These are phyloP conservation scores for Ditylenchus dipsaci DNA, from an alignment of 1,140 invertebrate genomes.

Conservation along the genomic window DNA sequence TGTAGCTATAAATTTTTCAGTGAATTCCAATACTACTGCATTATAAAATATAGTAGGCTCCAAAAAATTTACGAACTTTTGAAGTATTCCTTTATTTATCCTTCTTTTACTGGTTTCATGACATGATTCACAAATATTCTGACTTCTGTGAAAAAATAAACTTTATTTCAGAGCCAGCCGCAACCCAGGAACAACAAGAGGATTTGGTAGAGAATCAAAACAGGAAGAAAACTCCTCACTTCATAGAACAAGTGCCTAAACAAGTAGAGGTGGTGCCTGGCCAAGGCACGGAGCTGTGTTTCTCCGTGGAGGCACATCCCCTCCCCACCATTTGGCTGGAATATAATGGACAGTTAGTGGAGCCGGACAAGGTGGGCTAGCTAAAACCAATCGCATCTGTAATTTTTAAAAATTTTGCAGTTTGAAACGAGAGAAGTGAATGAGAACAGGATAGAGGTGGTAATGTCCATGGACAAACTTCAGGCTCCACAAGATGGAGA, in stretches of 20 bases:
- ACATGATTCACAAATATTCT: too few species aligned
- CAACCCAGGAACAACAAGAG: too few species aligned
- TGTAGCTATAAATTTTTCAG: too few species aligned
- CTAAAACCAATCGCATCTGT: background rate
- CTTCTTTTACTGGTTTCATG: too few species aligned
- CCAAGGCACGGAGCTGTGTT: background rate
- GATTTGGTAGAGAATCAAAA: background rate
- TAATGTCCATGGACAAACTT: background rate
- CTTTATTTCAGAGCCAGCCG: too few species aligned
- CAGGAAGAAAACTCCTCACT: background rate
- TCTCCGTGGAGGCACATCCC: background rate
- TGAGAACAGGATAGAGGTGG: background rate
- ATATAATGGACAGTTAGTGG: background rate
- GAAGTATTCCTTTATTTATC: too few species aligned
- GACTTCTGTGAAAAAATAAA: too few species aligned
- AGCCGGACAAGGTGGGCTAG: background rate
- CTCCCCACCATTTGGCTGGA: background rate
- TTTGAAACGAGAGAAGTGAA: background rate
- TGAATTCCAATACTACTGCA: too few species aligned
- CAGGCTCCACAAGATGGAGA: background rate
- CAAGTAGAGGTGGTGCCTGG: background rate
- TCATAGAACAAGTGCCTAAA: background rate
- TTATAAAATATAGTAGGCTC: too few species aligned
- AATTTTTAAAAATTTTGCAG: too few species aligned
- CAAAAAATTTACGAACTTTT: too few species aligned